These are phyloP conservation scores for Aselliscus stoliczkanus DNA, from an alignment of 2,797 vertebrate species.

Conservation along the genomic window DNA sequence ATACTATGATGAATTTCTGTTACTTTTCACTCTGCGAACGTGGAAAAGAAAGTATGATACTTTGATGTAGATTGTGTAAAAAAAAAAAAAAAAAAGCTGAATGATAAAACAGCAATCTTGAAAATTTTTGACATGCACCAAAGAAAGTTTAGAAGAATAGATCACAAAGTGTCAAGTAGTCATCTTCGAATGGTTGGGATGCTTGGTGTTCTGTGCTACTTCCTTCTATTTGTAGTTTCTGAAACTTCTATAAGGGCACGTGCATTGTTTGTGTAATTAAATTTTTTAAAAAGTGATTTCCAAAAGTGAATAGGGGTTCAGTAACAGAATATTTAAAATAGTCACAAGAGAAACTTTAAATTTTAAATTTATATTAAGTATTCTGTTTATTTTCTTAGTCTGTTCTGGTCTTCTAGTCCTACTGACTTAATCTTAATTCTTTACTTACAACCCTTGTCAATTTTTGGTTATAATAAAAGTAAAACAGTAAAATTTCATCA, in stretches of 20 bases:
- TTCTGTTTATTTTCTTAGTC: neutral
- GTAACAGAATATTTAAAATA: slow-evolving; percentile 16
- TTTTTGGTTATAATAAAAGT: neutral
- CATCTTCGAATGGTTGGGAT: neutral
- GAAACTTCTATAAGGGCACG: neutral
- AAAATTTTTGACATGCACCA: neutral
- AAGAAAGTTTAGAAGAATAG: neutral
- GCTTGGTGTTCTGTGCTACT: neutral
- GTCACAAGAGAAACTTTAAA: neutral
- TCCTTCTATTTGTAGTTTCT: neutral
- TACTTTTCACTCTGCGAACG: neutral
- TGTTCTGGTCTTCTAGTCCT: neutral
- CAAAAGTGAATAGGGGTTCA: neutral
- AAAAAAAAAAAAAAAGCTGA: neutral
- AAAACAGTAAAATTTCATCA: neutral
- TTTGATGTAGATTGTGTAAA: neutral
- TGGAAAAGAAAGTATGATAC: neutral
- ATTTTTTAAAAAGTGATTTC: neutral
- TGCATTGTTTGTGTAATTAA: neutral
- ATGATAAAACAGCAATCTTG: neutral
- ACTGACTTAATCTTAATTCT: neutral
- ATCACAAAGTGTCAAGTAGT: neutral
- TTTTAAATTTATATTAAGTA: neutral
- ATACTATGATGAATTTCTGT: neutral
- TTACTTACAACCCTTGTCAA: neutral